Conservation (phyloP, 1,140 invertebrate genomes). For the Drosophila arawakana region DNA sequence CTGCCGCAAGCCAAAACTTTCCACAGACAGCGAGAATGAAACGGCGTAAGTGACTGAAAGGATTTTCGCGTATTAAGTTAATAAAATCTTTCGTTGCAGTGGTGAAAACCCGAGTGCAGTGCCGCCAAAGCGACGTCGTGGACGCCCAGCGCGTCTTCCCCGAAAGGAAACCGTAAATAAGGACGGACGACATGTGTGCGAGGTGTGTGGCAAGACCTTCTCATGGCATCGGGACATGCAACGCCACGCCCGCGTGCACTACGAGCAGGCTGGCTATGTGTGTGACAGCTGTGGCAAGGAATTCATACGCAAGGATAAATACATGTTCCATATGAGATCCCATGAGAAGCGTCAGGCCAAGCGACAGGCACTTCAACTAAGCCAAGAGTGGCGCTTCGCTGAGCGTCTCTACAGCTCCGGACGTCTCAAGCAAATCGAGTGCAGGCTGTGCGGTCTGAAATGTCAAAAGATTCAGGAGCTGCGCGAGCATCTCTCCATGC, state of each 20-base stretch:
- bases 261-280: slow-evolving; percentile 41
- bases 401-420: slow-evolving; percentile 64
- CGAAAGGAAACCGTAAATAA: slow-evolving; percentile 29
- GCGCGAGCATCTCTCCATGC: slow-evolving; percentile 47
- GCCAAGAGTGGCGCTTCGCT: slow-evolving; percentile 59
- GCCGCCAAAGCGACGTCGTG: slow-evolving; percentile 53
- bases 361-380: slow-evolving; percentile 17
- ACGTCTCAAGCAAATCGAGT: slow-evolving; percentile 48
- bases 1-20: slow-evolving; percentile 40
- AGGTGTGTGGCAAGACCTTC: slow-evolving; percentile 65
- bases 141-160: slow-evolving; percentile 47
- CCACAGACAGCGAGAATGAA: slow-evolving; percentile 49
- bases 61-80: background rate
- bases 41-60: slow-evolving; percentile 2
- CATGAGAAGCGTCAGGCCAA: slow-evolving; percentile 51
- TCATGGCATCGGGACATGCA: slow-evolving; percentile 73
- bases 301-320: slow-evolving; percentile 73
- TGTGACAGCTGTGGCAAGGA: slow-evolving; percentile 65
- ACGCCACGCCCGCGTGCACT: slow-evolving; percentile 63
- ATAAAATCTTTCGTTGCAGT: background rate
- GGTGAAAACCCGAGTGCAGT: background rate
- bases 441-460: slow-evolving; percentile 60
- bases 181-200: slow-evolving; percentile 55
- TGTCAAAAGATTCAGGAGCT: slow-evolving; percentile 53
- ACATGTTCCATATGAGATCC: slow-evolving; percentile 56